These are phyloP conservation scores for Monomorium pharaonis DNA, from an alignment of 1,140 invertebrate genomes.

Conservation along the genomic window DNA sequence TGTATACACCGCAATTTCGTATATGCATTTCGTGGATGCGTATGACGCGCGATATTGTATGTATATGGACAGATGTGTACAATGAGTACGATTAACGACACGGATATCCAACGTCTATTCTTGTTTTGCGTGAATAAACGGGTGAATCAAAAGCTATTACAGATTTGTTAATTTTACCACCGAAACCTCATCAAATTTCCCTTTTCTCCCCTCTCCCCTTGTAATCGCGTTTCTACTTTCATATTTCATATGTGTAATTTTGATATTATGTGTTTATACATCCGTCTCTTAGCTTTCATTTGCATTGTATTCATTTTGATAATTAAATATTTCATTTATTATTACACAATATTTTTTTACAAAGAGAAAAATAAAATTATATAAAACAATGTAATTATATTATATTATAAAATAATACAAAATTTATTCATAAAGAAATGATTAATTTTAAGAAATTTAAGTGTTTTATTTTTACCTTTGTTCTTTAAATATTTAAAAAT, in stretches of 20 bases:
- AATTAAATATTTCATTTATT: not conserved
- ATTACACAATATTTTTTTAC: not conserved
- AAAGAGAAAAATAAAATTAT: no score
- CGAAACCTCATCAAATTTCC: not conserved
- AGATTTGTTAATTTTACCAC: conserved; percentile 47
- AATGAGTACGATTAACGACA: conserved; percentile 66
- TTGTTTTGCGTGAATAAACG: conserved; percentile 82
- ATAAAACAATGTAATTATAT: no score
- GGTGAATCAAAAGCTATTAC: conserved; percentile 76
- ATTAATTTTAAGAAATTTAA: no score
- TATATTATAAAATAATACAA: no score
- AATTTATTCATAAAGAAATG: no score
- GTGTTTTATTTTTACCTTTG: no score
- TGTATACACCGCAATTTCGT: conserved; percentile 72
- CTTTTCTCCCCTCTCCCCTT: not conserved
- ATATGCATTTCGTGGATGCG: conserved; percentile 64
- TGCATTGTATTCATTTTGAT: not conserved
- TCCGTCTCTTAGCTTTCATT: not conserved
- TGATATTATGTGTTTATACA: conserved; percentile 56
- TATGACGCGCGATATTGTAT: conserved; percentile 53
- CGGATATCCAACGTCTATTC: conserved; percentile 78
- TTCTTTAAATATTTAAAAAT: no score
- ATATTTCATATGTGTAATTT: conserved; percentile 46
- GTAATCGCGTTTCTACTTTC: not conserved
- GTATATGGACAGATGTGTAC: conserved; percentile 73